Conservation (phyloP, 2,797 vertebrate genomes). For the Poeciliopsis paucimaculata region DNA sequence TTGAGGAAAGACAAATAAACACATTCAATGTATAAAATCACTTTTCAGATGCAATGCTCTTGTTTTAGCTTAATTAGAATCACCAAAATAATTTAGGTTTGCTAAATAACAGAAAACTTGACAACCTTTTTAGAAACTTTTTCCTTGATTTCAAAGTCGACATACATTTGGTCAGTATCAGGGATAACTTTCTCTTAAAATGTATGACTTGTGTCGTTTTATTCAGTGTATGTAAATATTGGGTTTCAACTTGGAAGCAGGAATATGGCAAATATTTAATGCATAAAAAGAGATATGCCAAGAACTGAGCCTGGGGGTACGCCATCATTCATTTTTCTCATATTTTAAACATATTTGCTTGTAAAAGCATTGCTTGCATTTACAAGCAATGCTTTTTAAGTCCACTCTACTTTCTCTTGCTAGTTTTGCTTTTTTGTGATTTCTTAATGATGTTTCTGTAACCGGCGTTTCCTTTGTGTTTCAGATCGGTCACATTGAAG, state of each 20-base stretch:
- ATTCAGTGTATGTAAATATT: too few relatives aligned
- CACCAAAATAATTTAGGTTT: too few relatives aligned
- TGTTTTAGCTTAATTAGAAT: too few relatives aligned
- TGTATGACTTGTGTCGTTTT: too few relatives aligned
- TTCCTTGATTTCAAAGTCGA: too few relatives aligned
- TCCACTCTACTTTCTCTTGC: not conserved
- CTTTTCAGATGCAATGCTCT: not conserved
- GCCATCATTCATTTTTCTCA: not conserved
- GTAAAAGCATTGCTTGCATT: too few relatives aligned
- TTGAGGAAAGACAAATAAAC: not conserved
- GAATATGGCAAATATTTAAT: not conserved
- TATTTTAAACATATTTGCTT: too few relatives aligned
- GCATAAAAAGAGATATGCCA: not conserved
- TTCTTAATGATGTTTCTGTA: not conserved
- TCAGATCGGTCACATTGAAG: constrained; percentile 92
- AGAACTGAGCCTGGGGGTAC: not conserved
- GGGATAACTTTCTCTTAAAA: too few relatives aligned
- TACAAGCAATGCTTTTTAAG: not conserved
- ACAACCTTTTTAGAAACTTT: too few relatives aligned
- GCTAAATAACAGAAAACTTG: too few relatives aligned
- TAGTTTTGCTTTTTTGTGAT: not conserved
- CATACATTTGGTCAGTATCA: not conserved
- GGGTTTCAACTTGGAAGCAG: not conserved
- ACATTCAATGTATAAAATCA: not conserved
- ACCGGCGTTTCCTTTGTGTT: not conserved